Percentiles rank a stretch among this genome's conserved stretches.
phyloP scores from a whole-genome alignment of 2,888 invertebrate species.

The Lasioglossum morio region DNA sequence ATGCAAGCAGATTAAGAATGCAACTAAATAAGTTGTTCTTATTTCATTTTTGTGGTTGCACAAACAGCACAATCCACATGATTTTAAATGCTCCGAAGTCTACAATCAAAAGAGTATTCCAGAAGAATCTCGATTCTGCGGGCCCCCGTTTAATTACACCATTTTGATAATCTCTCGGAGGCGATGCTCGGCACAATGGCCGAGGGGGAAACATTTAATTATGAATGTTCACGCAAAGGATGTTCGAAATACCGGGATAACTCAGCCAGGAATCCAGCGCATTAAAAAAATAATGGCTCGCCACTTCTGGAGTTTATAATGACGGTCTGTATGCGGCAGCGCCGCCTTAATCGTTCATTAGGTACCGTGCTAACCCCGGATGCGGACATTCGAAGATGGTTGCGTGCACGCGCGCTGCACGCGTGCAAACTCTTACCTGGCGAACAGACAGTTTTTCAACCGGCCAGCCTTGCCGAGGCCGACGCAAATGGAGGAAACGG shows the following conservation, averaged over 20 bases:
- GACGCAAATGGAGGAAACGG: conserved; percentile 64
- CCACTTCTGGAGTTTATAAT: conserved; percentile 52
- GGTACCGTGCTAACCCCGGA: conserved; percentile 65
- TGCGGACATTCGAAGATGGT: conserved; percentile 58
- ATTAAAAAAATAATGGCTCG: conserved; percentile 49
- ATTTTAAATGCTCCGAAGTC: not conserved
- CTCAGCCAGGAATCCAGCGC: not conserved
- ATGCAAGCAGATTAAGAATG: no score
- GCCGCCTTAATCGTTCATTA: conserved; percentile 71
- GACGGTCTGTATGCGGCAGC: conserved; percentile 52
- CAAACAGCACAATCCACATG: no score
- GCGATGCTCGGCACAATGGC: not conserved
- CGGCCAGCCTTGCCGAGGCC: conserved; percentile 71
- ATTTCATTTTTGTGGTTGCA: no score
- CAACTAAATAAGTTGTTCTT: no score
- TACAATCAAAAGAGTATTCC: not conserved
- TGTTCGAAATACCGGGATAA: not conserved
- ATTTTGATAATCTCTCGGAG: not conserved
- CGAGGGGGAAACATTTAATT: not conserved
- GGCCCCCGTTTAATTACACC: not conserved
- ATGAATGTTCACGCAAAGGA: conserved; percentile 5
- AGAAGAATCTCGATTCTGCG: not conserved
- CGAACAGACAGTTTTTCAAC: conserved; percentile 25
- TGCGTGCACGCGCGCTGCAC: conserved; percentile 47
- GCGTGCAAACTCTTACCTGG: conserved; percentile 47